Evolutionary conservation across 37 sponge, comb jelly and placozoan genomes (phyloP), one percentile per base, ranked within the genome.

Genomic region (Halisarca cf. caerulea): DNA sequence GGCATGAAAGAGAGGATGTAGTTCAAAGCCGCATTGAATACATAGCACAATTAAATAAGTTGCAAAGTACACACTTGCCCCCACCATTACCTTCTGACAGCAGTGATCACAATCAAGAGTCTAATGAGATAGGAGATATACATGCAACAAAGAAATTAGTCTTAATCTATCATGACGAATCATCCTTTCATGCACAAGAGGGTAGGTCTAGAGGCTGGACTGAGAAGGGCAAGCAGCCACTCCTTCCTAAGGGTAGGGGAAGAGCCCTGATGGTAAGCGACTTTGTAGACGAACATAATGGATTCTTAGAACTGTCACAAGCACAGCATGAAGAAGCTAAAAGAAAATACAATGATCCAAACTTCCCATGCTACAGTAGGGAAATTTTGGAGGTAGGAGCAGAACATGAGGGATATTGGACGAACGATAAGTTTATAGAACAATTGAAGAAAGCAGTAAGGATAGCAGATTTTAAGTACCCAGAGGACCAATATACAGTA

Each of bases 101-200:
- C 5, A n/a, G n/a, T n/a, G n/a, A n/a, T n/a, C n/a, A n/a, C n/a
- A 7, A 2, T 69, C 2, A 9, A 8, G 30, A 62, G 25, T 2
- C 77, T 6, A 41, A 41, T 8, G 45, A 3, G 2, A 39, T 39
- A 1, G 77, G 77, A 1, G 41, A 40, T 1, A 0, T 2, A 1
- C 18, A 40, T 41, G 77, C 77, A 39, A 21, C 1, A n/a, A 36
- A 9, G 5, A 3, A 74, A n/a, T 23, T 83, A 27, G 84, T 83
- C 28, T 36, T 72, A 24, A 86, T 79, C n/a, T 86, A 44, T 60
- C 80, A 86, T 79, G 86, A 86, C 64, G 86, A 86, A 32, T 35
- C 64, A 3, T 21, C 68, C 0, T 86, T 64, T 25, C 80, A 79
- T 32, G 58, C 86, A 28, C 78, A 86, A 79, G 86, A 86, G 43